Evolutionary conservation across 2,113 vertebrate genomes (phyloP).

Genomic region (Plecotus auritus): DNA sequence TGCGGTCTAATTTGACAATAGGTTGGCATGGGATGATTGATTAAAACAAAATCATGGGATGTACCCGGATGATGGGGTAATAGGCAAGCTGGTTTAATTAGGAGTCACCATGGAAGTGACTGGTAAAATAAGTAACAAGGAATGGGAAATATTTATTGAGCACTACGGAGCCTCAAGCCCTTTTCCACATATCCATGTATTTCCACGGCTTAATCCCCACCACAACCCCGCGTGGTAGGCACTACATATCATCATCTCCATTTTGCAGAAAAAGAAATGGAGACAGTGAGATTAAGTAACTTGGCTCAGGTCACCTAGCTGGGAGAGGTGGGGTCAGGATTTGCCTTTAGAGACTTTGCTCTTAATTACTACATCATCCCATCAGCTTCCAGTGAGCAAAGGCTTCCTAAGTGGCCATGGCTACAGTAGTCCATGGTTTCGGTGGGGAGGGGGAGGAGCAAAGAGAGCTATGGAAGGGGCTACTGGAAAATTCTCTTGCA

Average conservation of each 20-base stretch:
- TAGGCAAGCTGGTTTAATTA: slow-evolving; percentile 28
- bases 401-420: slow-evolving; percentile 84
- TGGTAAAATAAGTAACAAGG: slow-evolving; percentile 79
- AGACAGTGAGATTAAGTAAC: background rate
- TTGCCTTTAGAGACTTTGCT: background rate
- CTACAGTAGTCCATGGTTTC: background rate
- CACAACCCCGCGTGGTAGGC: background rate
- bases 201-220: background rate
- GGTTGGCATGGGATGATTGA: background rate
- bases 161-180: background rate
- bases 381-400: background rate
- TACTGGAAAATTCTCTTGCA: background rate
- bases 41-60: background rate
- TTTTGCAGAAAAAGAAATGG: background rate
- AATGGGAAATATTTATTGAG: background rate
- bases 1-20: background rate
- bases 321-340: background rate
- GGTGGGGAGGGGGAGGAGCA: background rate
- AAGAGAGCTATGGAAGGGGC: background rate
- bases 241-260: background rate
- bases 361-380: background rate
- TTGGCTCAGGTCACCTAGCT: background rate
- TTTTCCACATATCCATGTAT: background rate
- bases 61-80: fast-evolving
- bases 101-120: slow-evolving; percentile 91